Base-by-base conservation (phyloP, 2,888 invertebrate genomes). In the Danaus chrysippus region DNA sequence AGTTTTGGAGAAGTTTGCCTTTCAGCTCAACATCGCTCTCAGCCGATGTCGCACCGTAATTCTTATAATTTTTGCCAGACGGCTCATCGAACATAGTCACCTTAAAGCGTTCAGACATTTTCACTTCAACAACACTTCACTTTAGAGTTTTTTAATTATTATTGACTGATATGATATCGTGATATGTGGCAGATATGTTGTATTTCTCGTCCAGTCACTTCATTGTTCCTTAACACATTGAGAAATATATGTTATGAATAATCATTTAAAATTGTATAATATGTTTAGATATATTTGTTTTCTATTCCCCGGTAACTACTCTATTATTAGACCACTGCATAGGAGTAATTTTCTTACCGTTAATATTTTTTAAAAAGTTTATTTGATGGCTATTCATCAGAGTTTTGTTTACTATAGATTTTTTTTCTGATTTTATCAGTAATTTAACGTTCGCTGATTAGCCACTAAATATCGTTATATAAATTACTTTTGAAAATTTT, bases 21-120 rank as follows among this genome's bases (percentile, higher is more conserved):
- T 89, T 91, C 60, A 84, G 70, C 70, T 90, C 91, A 1, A 86
- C 79, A 68, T 90, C 91, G 64, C 75, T 81, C 62, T 91, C 91
- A 1, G 91, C 91, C 13, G 90, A 91, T 55, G 92, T 92, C n/a
- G 93, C 92, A 61, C 93, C 93, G 76, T 93, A 92, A 77, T 92
- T 92, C 80, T 91, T 92, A 68, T 84, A 92, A 55, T 86, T 84
- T 70, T 91, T 91, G 65, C 84, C 88, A 61, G 90, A 83, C 44
- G 91, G 89, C 71, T 93, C 92, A 70, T 93, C 92, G 43, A 90
- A 91, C 76, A 92, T 92, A 65, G 93, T 92, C 81, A 93, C 92
- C 79, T 92, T 92, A 77, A 93, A 93, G 53, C 93, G 83, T 79
- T 93, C 93, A 66, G 92, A 91, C 93, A 93, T 93, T 74, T 84